Evolutionary conservation across 2,113 vertebrate species (phyloP), one percentile per base, ranked within the genome.

Genomic region (Microcebus jonahi): DNA sequence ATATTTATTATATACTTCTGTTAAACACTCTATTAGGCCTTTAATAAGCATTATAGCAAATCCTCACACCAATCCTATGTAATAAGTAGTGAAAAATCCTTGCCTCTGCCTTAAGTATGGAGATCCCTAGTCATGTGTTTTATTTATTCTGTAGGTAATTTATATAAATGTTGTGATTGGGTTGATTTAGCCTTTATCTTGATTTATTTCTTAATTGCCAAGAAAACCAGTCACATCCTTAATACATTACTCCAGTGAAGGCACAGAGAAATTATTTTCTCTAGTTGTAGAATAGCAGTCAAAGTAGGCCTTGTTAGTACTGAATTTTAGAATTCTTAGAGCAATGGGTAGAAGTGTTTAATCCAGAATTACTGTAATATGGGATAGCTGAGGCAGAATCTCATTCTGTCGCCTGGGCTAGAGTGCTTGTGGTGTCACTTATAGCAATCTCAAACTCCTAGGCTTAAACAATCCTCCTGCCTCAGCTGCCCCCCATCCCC

Each of bases 311-410:
- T 90, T 87, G 34, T 88, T 79, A 76, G 34, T 63, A 29, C 34
- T 94, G 50, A 94, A 70, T 77, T 94, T 89, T 82, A 95, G 70
- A 86, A 79, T 11, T 92, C 9, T 68, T 94, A 31, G 39, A 91
- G 50, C 59, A 94, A 2, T 81, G 45, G 61, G 21, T 81, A 4
- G 91, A 81, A 96, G 14, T 18, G 77, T 83, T 94, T 95, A 88
- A 86, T 82, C 45, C 55, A 81, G 5, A 83, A 23, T 55, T 94
- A 61, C 11, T 84, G 0, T 48, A 59, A 29, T 80, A 12, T 48
- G 36, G n/a, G 36, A 55, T 63, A 92, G 34, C 25, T 45, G 45
- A 45, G 45, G 8, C 45, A 45, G 45, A 45, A 45, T 45, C 45
- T 45, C 45, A 8, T 45, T 45, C 45, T 45, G 45, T 45, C 45